A percentile compares a stretch with the other conserved stretches of the same genome.
Evolutionary conservation across 2,888 invertebrate genomes (phyloP).

Genomic region (Synergus japonicus): DNA sequence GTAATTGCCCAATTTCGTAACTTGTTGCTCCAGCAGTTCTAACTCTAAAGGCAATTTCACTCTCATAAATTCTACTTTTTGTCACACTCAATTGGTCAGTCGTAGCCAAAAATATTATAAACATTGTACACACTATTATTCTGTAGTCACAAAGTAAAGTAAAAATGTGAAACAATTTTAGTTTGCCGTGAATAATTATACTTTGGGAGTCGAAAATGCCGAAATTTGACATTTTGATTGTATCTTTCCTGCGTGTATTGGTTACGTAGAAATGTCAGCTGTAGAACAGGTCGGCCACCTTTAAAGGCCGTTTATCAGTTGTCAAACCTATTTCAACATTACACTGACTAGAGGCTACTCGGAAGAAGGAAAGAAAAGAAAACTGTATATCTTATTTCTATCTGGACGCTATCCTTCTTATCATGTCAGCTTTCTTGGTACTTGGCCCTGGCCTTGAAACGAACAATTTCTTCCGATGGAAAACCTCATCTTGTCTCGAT

Average conservation of each 20-base stretch:
- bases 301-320: slow-evolving; percentile 62
- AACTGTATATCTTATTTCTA: slow-evolving; percentile 33
- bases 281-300: slow-evolving; percentile 62
- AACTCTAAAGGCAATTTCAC: neutral
- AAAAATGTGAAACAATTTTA: neutral
- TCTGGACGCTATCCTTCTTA: slow-evolving; percentile 44
- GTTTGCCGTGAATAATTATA: neutral
- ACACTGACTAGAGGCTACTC: neutral
- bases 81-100: neutral
- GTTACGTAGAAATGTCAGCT: slow-evolving; percentile 54
- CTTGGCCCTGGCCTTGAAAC: slow-evolving; percentile 62
- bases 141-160: neutral
- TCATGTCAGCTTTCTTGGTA: slow-evolving; percentile 57
- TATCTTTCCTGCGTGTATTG: neutral
- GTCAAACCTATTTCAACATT: slow-evolving; percentile 17
- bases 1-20: slow-evolving; percentile 25
- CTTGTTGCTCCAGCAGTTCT: neutral
- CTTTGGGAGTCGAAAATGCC: neutral
- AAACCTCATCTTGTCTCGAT: slow-evolving; percentile 34
- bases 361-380: slow-evolving; percentile 1
- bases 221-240: slow-evolving; percentile 53
- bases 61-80: slow-evolving; percentile 1
- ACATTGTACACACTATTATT: neutral
- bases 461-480: slow-evolving; percentile 52
- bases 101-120: neutral